These are phyloP conservation scores for Saccopteryx bilineata DNA, from an alignment of 2,113 vertebrate species.

Conservation along the genomic window DNA sequence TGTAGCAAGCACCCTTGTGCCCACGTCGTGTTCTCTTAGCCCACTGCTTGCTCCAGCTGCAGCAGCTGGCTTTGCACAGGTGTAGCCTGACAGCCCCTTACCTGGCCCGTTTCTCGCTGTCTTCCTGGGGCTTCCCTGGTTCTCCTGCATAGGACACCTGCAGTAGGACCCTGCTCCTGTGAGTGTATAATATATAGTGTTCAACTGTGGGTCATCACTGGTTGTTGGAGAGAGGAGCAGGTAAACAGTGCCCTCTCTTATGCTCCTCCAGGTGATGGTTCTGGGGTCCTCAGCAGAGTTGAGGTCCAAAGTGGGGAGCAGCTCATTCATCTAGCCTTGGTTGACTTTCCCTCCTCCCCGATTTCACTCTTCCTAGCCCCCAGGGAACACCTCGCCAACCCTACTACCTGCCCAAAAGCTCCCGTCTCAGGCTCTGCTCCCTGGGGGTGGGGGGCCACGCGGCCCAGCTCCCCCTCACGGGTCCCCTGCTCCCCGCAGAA, in stretches of 20 bases:
- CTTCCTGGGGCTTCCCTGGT: not conserved
- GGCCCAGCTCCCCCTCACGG: fast-evolving
- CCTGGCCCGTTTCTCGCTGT: not conserved
- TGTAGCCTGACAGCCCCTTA: not conserved
- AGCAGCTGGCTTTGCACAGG: not conserved
- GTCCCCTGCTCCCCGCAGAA: constrained; percentile 88
- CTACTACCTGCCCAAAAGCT: not conserved
- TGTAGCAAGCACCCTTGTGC: not conserved
- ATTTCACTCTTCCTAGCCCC: not conserved
- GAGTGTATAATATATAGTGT: fast-evolving
- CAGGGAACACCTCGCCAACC: not conserved
- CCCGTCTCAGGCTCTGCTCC: not conserved
- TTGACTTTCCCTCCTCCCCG: not conserved
- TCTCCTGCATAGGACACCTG: fast-evolving
- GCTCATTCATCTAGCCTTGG: fast-evolving
- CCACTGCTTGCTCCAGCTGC: not conserved
- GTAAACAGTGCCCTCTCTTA: fast-evolving
- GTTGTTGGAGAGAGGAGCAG: not conserved
- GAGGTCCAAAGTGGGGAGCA: not conserved
- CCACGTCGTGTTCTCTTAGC: not conserved
- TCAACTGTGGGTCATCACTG: fast-evolving
- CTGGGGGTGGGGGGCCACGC: fast-evolving
- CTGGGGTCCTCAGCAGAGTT: not conserved
- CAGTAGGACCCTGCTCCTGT: not conserved
- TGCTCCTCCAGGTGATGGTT: fast-evolving